Evolutionary conservation across 2,888 invertebrate species (phyloP), one percentile per base, ranked within the genome.

Genomic region (Metopia argyrocephala): DNA sequence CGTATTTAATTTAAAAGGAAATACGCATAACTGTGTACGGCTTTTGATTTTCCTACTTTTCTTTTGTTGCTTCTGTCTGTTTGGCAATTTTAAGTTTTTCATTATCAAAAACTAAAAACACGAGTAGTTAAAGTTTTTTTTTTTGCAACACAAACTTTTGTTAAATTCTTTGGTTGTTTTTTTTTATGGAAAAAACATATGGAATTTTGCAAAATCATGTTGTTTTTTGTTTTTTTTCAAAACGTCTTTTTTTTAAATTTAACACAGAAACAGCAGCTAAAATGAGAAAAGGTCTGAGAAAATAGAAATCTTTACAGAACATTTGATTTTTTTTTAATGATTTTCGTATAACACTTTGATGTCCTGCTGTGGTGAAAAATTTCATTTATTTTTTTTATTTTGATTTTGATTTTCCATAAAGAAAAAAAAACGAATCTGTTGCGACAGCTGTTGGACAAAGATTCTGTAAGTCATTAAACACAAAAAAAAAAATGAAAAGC

Each of bases 401-500:
- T 4, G 27, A 38, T 12, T 3, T 12, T 12, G 38, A 15, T 3
- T 12, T 12, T 15, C 9, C 9, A 38, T 12, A 31, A 31, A 31
- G 31, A 31, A 4, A 31, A 1, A 12, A 31, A 31, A 31, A 31
- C 31, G 12, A 81, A 78, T 81, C 81, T 81, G 81, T 81, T 81
- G 81, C 81, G 81, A 81, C 81, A 81, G 81, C 81, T 81, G 81
- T 78, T 81, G 78, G 81, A 74, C 61, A 75, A 81, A 70, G 74
- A 81, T 81, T 78, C 78, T 70, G 61, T 74, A 59, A 74, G 74
- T 68, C 70, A 76, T 61, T 45, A 66, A 75, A 79, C 23, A 65
- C 57, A 28, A 56, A 31, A 38, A 18, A 57, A 50, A 23, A 54
- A 71, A 18, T 15, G 52, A 59, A 28, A 56, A 66, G 12, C 3